Conservation (phyloP, 2,888 invertebrate genomes). For the Lithophane leautieri region DNA sequence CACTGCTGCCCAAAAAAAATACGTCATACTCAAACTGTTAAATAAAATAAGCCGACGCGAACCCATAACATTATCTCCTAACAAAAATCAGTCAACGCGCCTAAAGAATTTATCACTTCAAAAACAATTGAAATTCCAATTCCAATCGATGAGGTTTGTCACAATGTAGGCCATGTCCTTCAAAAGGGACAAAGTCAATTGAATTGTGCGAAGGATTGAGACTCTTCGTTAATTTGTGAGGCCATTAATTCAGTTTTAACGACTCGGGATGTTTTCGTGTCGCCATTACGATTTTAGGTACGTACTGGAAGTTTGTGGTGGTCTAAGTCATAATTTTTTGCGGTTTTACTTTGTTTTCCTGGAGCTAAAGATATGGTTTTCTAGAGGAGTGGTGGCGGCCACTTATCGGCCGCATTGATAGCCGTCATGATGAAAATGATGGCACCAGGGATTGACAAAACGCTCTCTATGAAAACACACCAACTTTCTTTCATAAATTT, state of each 20-base stretch:
- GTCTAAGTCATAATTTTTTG: slow-evolving; percentile 51
- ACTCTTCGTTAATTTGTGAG: slow-evolving; percentile 80
- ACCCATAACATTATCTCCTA: too few species aligned
- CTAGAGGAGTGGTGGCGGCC: not conserved
- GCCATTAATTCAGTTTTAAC: slow-evolving; percentile 83
- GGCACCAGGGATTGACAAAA: not conserved
- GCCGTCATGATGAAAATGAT: not conserved
- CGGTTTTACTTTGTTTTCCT: slow-evolving; percentile 1
- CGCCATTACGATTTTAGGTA: slow-evolving; percentile 75
- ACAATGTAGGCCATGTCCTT: slow-evolving; percentile 47
- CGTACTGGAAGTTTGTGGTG: slow-evolving; percentile 51
- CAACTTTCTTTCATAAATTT: not conserved
- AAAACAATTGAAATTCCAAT: slow-evolving; percentile 8
- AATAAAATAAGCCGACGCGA: not conserved
- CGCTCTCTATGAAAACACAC: not conserved
- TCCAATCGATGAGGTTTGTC: slow-evolving; percentile 25
- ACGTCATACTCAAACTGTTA: too few species aligned
- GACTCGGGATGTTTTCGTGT: slow-evolving; percentile 81
- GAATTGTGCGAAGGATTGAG: slow-evolving; percentile 55
- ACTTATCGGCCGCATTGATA: not conserved
- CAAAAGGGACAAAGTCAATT: slow-evolving; percentile 47
- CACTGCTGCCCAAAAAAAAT: too few species aligned
- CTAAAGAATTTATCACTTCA: not conserved
- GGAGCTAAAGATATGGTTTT: too few species aligned
- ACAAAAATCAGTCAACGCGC: not conserved